Percentiles rank a stretch among this genome's conserved stretches.
Evolutionary conservation across 2,888 invertebrate genomes (phyloP).

Genomic region (Microctonus aethiopoides): DNA sequence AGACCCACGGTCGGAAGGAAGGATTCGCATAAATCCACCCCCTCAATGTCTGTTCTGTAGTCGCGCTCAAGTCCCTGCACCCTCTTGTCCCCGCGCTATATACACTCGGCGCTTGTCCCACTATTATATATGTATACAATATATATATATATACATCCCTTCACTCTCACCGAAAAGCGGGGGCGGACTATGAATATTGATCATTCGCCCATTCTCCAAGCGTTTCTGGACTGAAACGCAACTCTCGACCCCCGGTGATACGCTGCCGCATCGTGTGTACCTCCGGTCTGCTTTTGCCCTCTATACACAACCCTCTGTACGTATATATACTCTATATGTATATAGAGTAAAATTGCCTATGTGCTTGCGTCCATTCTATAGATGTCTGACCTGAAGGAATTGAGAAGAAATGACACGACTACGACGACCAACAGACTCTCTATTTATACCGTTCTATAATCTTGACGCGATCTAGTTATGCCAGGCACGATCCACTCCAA

Average conservation of each 20-base stretch:
- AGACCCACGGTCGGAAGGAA: slow-evolving; percentile 46
- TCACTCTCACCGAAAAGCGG: slow-evolving; percentile 39
- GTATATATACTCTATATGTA: background rate
- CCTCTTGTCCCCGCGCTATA: too few species aligned
- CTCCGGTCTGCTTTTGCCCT: background rate
- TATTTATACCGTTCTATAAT: slow-evolving; percentile 55
- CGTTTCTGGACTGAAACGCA: slow-evolving; percentile 36
- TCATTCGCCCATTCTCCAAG: slow-evolving; percentile 57
- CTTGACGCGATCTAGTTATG: slow-evolving; percentile 64
- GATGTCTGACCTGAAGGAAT: slow-evolving; percentile 38
- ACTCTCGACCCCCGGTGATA: slow-evolving; percentile 18
- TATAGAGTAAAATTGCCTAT: background rate
- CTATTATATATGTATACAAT: too few species aligned
- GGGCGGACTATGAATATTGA: slow-evolving; percentile 64
- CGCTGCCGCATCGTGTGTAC: slow-evolving; percentile 18
- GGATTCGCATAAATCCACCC: slow-evolving; percentile 64
- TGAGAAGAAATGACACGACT: slow-evolving; percentile 2
- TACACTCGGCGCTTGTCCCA: background rate
- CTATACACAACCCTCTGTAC: background rate
- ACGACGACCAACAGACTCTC: slow-evolving; percentile 45
- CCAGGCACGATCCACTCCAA: slow-evolving; percentile 57
- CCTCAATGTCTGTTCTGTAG: slow-evolving; percentile 39
- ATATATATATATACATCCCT: slow-evolving; percentile 14
- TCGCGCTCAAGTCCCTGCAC: slow-evolving; percentile 18
- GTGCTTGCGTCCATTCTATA: slow-evolving; percentile 4